These are phyloP conservation scores for Gallinago undulata DNA, from an alignment of 2,113 vertebrate species.

Conservation along the genomic window DNA sequence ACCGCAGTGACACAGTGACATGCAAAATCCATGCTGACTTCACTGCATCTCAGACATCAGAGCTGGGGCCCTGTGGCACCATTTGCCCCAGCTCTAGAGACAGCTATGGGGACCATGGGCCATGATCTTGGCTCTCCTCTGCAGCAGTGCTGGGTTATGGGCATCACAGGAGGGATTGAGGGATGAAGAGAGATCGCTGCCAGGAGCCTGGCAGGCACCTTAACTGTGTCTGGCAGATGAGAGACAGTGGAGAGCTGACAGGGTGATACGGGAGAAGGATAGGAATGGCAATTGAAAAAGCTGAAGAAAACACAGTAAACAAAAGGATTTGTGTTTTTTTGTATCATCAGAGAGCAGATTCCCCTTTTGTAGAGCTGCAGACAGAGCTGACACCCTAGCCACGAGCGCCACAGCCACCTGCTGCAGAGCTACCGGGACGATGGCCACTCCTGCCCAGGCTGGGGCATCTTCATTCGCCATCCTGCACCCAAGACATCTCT, in stretches of 20 bases:
- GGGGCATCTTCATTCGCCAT: rapidly evolving
- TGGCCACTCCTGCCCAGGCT: rapidly evolving
- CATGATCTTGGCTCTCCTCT: rapidly evolving
- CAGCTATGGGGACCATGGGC: background rate
- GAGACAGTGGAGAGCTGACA: background rate
- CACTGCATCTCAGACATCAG: background rate
- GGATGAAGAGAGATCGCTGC: background rate
- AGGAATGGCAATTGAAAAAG: background rate
- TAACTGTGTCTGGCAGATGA: background rate
- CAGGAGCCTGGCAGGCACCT: background rate
- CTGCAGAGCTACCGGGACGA: rapidly evolving
- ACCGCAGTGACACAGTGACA: rapidly evolving
- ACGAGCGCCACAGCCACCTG: background rate
- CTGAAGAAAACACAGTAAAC: background rate
- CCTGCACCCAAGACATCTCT: background rate
- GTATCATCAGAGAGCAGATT: background rate
- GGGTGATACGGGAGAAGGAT: background rate
- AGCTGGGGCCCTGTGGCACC: background rate
- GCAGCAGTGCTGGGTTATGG: background rate
- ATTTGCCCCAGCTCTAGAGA: background rate
- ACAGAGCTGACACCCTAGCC: background rate
- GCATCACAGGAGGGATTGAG: background rate
- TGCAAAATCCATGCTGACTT: rapidly evolving
- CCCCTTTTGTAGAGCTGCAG: background rate
- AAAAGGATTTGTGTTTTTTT: background rate